phyloP scores from a whole-genome alignment of 2,113 vertebrate species.

The Trogon surrucura region DNA sequence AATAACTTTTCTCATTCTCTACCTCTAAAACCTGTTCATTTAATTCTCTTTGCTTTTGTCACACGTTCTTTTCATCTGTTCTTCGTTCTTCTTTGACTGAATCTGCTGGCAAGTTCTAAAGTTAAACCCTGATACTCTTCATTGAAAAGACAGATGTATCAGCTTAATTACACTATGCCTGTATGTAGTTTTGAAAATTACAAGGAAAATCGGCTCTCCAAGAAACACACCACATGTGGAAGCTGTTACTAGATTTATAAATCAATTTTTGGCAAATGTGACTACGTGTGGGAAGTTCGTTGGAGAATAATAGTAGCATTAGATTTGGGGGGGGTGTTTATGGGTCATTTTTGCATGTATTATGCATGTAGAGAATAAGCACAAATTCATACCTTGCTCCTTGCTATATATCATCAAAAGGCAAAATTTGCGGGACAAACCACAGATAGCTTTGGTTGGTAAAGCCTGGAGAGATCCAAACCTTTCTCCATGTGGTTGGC shows the following conservation, averaged over 20 bases:
- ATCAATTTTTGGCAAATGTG: background rate
- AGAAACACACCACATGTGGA: background rate
- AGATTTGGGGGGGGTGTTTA: background rate
- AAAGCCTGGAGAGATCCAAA: constrained; percentile 94
- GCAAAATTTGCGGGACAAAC: constrained; percentile 94
- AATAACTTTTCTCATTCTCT: background rate
- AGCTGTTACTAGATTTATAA: background rate
- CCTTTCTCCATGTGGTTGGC: constrained; percentile 92
- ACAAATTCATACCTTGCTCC: constrained; percentile 88
- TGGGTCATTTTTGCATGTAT: background rate
- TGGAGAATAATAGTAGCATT: background rate
- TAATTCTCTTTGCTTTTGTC: background rate
- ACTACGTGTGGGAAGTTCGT: background rate
- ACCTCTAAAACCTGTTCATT: background rate
- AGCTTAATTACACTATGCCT: background rate
- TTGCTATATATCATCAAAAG: constrained; percentile 99
- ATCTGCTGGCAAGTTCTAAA: background rate
- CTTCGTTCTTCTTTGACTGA: background rate
- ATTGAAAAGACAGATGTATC: too few relatives aligned
- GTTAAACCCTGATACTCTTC: background rate
- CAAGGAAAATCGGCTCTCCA: background rate
- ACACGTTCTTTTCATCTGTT: background rate
- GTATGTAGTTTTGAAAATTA: background rate
- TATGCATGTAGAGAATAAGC: background rate
- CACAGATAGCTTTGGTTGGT: constrained; percentile 94